These are phyloP conservation scores for Armadillidium nasatum DNA, from an alignment of 1,140 invertebrate species.

Conservation along the genomic window DNA sequence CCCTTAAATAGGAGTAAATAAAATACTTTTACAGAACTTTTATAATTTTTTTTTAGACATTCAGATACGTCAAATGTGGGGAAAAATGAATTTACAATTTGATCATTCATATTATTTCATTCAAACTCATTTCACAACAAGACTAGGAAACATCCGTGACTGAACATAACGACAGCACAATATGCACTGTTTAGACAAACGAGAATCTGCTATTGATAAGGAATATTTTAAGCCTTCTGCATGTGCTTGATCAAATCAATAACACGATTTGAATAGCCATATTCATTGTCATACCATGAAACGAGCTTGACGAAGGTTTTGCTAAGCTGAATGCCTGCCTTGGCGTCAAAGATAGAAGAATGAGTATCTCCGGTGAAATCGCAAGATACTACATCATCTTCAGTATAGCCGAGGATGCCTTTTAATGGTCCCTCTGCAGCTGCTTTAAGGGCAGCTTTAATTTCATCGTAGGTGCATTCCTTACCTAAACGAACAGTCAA, in stretches of 20 bases:
- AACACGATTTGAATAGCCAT: constrained; percentile 85
- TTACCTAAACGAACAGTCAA: constrained; percentile 65
- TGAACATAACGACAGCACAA: neutral
- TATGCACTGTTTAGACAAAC: neutral
- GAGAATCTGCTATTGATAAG: constrained; percentile 23
- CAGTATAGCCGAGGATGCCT: constrained; percentile 90
- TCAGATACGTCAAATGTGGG: neutral
- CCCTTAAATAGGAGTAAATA: too few relatives aligned
- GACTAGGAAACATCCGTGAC: neutral
- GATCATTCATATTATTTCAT: constrained; percentile 13
- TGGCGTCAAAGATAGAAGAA: constrained; percentile 90
- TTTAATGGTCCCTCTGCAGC: constrained; percentile 72
- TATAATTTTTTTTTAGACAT: neutral
- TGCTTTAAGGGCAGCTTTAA: constrained; percentile 83
- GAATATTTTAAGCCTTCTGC: constrained; percentile 53
- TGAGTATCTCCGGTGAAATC: constrained; percentile 83
- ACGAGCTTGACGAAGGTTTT: constrained; percentile 86
- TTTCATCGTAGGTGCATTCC: constrained; percentile 77
- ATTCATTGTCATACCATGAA: constrained; percentile 96
- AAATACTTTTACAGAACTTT: neutral
- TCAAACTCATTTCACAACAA: neutral
- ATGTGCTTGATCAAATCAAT: constrained; percentile 90
- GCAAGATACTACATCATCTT: constrained; percentile 86
- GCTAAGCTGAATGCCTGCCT: constrained; percentile 86
- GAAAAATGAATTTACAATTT: neutral